Base-by-base conservation (phyloP, 64 coral and sea anemone species). In the Montipora cactus region DNA sequence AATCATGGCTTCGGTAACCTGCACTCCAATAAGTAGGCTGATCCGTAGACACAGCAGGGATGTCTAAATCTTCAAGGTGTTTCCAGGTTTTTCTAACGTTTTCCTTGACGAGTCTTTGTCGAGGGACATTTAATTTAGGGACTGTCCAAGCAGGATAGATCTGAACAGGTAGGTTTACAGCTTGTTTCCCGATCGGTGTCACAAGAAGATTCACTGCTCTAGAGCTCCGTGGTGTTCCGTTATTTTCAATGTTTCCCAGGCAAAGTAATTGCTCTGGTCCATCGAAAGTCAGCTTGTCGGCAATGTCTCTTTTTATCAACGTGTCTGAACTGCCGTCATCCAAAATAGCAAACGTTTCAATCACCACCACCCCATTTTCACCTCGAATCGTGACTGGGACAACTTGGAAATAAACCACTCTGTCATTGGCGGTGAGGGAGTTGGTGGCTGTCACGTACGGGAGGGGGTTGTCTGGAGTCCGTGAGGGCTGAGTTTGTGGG, bases 321-420 rank as follows among this genome's bases (percentile, higher is more conserved):
- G 84, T 74, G 71, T 94, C 92, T 51, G 78, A 88, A 15, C 92
- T 94, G 23, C 87, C 92, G 20, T 77, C 69, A 67, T 94, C 92
- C 28, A 89, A 12, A 49, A 94, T 83, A 11, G 92, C 92, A 67
- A 89, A 94, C 16, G 92, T 89, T 16, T 94, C 78, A 1, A 88
- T 62, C 7, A 21, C 18, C 12, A 37, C 45, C 92, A 75, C 86
- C 83, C 86, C 85, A 7, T 88, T 79, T 49, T 78, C 75, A 55
- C 92, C 78, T 80, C 88, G 79, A 73, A 89, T 94, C 50, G 28
- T 15, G 49, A 94, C 92, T 0, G 76, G 85, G 51, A 82, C 86
- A 67, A 89, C 75, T 81, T 89, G 76, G 37, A 88, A 94, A 51
- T 81, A 94, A 68, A 94, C 86, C 22, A 78, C 59, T 93, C 78